Base-by-base conservation (phyloP, 2,113 vertebrate species). In the Apaloderma vittatum region DNA sequence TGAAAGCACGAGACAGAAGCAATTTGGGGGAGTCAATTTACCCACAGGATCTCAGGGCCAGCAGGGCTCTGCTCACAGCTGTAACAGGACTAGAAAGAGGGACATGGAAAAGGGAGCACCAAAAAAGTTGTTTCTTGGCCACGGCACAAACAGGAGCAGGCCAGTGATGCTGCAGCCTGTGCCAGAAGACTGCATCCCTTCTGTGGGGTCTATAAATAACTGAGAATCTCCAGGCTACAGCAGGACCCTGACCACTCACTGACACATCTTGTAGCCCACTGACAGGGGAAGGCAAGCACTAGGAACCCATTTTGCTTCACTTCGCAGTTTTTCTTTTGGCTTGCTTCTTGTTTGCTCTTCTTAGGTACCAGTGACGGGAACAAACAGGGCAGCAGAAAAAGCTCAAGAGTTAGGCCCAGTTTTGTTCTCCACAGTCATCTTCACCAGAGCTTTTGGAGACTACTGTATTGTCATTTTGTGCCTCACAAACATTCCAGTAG, bases 31-130 rank as follows among this genome's bases (percentile, higher is more conserved):
- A 40, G 12, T 30, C 12, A 15, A 14, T 30, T 68, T 68, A 34
- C 13, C 15, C 30, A 19, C 27, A 40, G 59, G 54, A 66, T 49
- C 21, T n/a, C n/a, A 46, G 46, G 30, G n/a, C 21, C 63, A 27
- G 34, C 0, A 0, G 40, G 15, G 4, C 58, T 77, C 30, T 57
- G 30, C 65, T 74, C 23, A 30, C 2, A 4, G 26, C 29, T 73
- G 17, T 52, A 61, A 34, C 7, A 40, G 12, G 21, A 61, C 12
- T n/a, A 5, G 7, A 55, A 81, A 81, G 81, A 65, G 12, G 9
- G 15, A 11, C 9, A 52, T 0, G 0, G 23, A 54, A 16, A 51
- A 68, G 36, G 17, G 9, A 77, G 26, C 17, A 19, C 6, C 8
- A 26, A 40, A 51, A 73, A 32, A 3, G 0, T 26, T 34, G 5